Evolutionary conservation across 2,797 vertebrate species (phyloP), one percentile per base, ranked within the genome.

Genomic region (Typhlichthys subterraneus): DNA sequence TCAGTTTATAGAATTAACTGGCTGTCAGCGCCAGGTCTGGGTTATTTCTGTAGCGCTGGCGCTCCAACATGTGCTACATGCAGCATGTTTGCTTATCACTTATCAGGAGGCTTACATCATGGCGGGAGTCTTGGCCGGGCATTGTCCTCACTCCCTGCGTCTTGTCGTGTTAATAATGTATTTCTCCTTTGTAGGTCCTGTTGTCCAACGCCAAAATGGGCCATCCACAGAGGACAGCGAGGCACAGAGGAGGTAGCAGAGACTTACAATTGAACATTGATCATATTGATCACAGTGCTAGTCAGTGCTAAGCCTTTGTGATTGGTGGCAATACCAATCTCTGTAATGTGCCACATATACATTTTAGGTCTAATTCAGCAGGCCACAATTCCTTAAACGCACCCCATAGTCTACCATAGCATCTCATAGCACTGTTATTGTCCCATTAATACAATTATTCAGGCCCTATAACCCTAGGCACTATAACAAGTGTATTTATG

Each of bases 131-230:
- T 52, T 14, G 50, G 14, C 11, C 29, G 46, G 12, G 12, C 15
- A 3, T 17, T 48, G 15, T 4, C 11, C 56, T 48, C 42, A 51
- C 3, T 11, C 1, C n/a, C 57, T n/a, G 15, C 2, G 23, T 29
- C 23, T 29, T 45, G 15, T 53, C 2, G 1, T 7, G 1, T 5
- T 61, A 6, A 49, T 72, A 14, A 59, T 45, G 19, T 12, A 29
- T 53, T 2, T 12, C 64, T 47, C 0, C 64, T 74, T 60, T 75
- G 7, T 76, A 99, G 97, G 97, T 92, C 96, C 96, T 82, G 91
- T 94, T 70, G 91, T 93, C 78, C 97, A 97, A 84, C 95, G 97
- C 67, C 97, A 98, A 91, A 99, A 99, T 92, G 97, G 97, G 76
- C 96, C 96, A 12, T 95, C 95, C 67, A 94, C 95, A 48, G 97